These are phyloP conservation scores for Neogobius melanostomus DNA, from an alignment of 2,113 vertebrate genomes.

Conservation along the genomic window DNA sequence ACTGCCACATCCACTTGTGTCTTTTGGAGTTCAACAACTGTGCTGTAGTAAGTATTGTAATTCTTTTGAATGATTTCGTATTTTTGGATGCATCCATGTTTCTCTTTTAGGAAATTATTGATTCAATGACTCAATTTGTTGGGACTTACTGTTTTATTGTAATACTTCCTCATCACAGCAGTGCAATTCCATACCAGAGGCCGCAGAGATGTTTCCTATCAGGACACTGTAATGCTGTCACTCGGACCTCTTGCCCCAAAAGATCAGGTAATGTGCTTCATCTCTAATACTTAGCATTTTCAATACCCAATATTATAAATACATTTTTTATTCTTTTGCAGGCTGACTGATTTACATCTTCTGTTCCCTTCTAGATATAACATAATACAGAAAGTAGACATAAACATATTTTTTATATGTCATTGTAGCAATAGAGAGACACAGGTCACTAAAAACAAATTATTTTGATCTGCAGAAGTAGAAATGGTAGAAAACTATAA, in stretches of 20 bases:
- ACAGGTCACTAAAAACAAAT: neutral
- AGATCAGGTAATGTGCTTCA: neutral
- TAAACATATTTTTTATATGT: neutral
- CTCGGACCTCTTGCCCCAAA: slow-evolving; percentile 1
- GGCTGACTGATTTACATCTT: neutral
- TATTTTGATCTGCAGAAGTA: neutral
- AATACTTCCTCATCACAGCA: neutral
- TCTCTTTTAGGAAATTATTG: neutral
- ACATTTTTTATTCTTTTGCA: neutral
- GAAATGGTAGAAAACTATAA: neutral
- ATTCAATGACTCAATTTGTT: neutral
- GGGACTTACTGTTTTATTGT: neutral
- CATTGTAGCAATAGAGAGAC: neutral
- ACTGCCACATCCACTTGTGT: slow-evolving; percentile 72
- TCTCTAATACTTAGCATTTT: neutral
- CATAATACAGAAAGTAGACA: neutral
- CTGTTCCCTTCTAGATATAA: neutral
- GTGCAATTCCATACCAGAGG: neutral
- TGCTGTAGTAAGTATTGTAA: slow-evolving; percentile 40
- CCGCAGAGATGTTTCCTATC: neutral
- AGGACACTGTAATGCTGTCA: slow-evolving; percentile 6
- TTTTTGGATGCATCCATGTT: neutral
- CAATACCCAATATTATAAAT: neutral
- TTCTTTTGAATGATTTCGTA: neutral
- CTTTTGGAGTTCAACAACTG: slow-evolving; percentile 50